Evolutionary conservation across 2,888 invertebrate genomes (phyloP).

Genomic region (Xestoiulus laeticollis): DNA sequence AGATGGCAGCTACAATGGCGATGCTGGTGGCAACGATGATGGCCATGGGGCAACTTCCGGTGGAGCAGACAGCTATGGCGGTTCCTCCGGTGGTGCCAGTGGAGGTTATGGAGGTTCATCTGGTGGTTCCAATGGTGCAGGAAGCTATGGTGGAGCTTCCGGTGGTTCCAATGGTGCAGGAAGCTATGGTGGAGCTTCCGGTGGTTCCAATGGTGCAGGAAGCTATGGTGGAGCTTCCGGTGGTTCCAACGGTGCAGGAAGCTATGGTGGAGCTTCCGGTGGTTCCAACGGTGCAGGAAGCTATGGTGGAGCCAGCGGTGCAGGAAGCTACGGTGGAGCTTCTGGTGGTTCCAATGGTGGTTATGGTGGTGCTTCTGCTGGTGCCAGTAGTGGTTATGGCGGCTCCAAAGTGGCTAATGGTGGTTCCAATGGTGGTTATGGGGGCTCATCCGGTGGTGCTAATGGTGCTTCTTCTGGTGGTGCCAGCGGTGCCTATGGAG

Average conservation of each 20-base stretch:
- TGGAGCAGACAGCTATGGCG: slow-evolving; percentile 36
- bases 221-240: no score
- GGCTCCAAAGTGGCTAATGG: not conserved
- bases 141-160: slow-evolving; percentile 9
- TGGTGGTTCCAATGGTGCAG: no score
- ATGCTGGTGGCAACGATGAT: not conserved
- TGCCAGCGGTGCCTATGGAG: slow-evolving; percentile 18
- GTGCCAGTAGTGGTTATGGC: slow-evolving; percentile 36
- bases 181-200: not conserved
- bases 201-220: not conserved
- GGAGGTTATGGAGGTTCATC: no score
- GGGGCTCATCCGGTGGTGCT: slow-evolving; percentile 38
- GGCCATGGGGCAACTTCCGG: not conserved
- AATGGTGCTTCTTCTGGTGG: slow-evolving; percentile 15
- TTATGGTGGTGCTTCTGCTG: not conserved
- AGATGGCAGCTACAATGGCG: not conserved
- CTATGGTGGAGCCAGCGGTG: not conserved
- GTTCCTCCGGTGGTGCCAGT: not conserved
- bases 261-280: not conserved
- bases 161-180: slow-evolving; percentile 44
- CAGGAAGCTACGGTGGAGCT: not conserved
- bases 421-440: slow-evolving; percentile 42
- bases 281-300: slow-evolving; percentile 7
- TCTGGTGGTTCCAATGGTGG: slow-evolving; percentile 14
- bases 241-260: not conserved